Evolutionary conservation across 2,797 vertebrate genomes (phyloP).

Genomic region (Tokudaia tokunoshimensis): DNA sequence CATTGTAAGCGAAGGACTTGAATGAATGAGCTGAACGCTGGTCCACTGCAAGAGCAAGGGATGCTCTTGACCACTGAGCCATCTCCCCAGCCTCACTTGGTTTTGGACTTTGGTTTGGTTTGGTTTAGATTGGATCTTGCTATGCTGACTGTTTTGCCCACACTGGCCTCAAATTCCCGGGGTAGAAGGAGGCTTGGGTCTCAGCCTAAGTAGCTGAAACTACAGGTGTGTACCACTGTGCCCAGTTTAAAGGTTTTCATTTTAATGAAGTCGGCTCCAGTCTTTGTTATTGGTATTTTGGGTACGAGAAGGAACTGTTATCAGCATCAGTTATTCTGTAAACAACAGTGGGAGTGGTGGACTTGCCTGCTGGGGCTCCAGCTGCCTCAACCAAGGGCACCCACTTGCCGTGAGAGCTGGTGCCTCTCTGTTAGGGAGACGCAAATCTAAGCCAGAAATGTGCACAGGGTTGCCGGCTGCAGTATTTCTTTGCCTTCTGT

Average conservation of each 20-base stretch:
- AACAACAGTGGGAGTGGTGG: accelerated
- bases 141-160: neutral
- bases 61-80: neutral
- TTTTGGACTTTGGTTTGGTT: neutral
- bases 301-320: neutral
- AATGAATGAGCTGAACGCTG: neutral
- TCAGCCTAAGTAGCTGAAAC: neutral
- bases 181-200: neutral
- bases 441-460: neutral
- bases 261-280: neutral
- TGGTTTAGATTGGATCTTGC: neutral
- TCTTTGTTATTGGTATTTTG: neutral
- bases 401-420: neutral
- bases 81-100: neutral
- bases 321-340: neutral
- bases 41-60: neutral
- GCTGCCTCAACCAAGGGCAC: neutral
- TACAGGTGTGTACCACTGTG: neutral
- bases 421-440: neutral
- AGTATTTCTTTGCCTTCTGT: neutral
- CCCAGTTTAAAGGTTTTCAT: neutral
- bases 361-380: neutral
- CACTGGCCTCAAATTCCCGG: neutral
- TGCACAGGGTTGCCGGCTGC: neutral
- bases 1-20: neutral